Evolutionary conservation across 2,797 vertebrate species (phyloP).

Genomic region (Urosaurus nigricauda): DNA sequence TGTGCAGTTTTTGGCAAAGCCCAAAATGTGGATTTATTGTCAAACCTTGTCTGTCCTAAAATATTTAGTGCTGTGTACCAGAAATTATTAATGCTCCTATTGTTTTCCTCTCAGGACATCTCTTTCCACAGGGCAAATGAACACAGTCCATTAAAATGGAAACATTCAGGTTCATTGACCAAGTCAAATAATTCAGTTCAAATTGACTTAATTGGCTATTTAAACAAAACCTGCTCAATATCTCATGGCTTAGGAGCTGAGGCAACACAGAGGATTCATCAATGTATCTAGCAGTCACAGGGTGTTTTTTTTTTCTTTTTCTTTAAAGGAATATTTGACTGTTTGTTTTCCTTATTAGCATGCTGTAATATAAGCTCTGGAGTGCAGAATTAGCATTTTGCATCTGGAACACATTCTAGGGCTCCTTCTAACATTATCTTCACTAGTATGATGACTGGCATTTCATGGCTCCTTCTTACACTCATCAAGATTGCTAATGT

Average conservation of each 20-base stretch:
- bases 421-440: not conserved
- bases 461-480: not conserved
- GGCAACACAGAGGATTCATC: not conserved
- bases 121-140: not conserved
- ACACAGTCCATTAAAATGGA: slow-evolving; percentile 17
- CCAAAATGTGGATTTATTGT: not conserved
- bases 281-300: slow-evolving; percentile 28
- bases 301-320: not conserved
- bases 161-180: slow-evolving; percentile 5
- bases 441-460: not conserved
- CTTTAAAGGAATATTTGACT: not conserved
- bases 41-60: not conserved
- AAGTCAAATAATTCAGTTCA: not conserved
- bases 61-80: not conserved
- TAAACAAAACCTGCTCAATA: slow-evolving; percentile 16
- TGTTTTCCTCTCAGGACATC: not conserved
- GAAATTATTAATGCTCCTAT: not conserved
- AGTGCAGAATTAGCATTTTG: not conserved
- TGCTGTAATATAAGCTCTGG: not conserved
- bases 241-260: not conserved
- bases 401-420: not conserved
- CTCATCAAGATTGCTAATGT: not conserved
- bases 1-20: not conserved
- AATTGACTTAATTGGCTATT: not conserved
- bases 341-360: not conserved